phyloP scores from a whole-genome alignment of 2,888 invertebrate genomes.

The Spicauda simplicius region DNA sequence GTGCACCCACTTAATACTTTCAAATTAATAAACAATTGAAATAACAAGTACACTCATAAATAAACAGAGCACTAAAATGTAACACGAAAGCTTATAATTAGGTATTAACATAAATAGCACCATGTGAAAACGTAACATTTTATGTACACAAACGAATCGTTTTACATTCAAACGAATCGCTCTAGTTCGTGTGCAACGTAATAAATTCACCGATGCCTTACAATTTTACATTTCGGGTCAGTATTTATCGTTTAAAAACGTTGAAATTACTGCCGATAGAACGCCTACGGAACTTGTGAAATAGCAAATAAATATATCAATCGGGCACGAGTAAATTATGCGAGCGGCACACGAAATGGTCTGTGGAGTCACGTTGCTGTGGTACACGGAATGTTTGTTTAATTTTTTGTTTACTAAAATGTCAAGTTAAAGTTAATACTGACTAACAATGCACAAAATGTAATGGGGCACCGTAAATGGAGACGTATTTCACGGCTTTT shows the following conservation, averaged over 20 bases:
- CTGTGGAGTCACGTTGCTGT: constrained; percentile 42
- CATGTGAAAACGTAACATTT: constrained; percentile 34
- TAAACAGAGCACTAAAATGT: too few relatives aligned
- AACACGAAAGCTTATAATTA: neutral
- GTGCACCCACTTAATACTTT: too few relatives aligned
- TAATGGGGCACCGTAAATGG: too few relatives aligned
- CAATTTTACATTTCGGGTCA: constrained; percentile 57
- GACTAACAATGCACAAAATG: too few relatives aligned
- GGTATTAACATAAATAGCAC: neutral
- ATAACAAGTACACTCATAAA: too few relatives aligned
- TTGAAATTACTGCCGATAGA: constrained; percentile 59
- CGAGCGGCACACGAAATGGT: constrained; percentile 59
- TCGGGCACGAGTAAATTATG: constrained; percentile 64
- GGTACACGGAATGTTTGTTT: constrained; percentile 38
- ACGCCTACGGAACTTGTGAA: constrained; percentile 64
- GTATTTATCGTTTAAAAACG: constrained; percentile 60
- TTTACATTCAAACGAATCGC: constrained; percentile 45
- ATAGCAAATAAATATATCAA: constrained; percentile 76
- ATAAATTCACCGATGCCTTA: constrained; percentile 60
- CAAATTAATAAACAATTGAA: too few relatives aligned
- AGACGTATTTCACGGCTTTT: too few relatives aligned
- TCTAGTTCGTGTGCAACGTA: constrained; percentile 44
- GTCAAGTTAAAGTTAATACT: neutral
- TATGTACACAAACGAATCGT: too few relatives aligned
- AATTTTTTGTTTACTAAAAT: constrained; percentile 5